A percentile compares a stretch with the other conserved stretches of the same genome.
Conservation (phyloP, 2,113 vertebrate genomes). For the Mohoua ochrocephala region DNA sequence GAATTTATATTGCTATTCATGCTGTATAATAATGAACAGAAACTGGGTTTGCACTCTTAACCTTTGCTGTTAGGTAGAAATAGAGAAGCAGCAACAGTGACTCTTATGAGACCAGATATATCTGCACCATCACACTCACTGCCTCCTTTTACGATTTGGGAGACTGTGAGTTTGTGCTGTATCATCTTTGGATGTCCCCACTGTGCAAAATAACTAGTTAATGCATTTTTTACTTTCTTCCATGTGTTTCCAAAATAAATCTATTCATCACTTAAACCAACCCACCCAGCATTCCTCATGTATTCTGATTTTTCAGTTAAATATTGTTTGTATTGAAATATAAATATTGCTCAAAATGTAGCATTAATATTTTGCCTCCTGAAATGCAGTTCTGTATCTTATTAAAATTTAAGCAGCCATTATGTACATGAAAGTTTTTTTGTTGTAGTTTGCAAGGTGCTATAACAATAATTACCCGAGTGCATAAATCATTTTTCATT, state of each 20-base stretch:
- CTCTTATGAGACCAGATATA: neutral
- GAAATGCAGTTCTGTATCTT: conserved; percentile 10
- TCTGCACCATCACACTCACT: neutral
- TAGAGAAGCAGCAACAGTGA: neutral
- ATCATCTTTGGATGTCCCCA: neutral
- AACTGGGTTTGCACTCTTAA: conserved; percentile 10
- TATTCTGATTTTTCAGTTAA: conserved; percentile 21
- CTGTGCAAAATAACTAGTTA: neutral
- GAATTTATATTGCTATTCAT: conserved; percentile 55
- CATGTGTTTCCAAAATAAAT: neutral
- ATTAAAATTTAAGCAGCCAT: conserved; percentile 60
- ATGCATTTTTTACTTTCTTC: neutral
- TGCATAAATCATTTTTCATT: conserved; percentile 61
- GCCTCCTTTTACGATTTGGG: neutral
- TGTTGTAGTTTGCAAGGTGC: conserved; percentile 50
- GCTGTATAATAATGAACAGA: conserved; percentile 43
- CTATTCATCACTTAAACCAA: conserved; percentile 19
- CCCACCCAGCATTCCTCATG: neutral
- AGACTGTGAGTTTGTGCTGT: neutral
- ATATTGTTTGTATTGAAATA: conserved; percentile 42
- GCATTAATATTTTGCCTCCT: conserved; percentile 39
- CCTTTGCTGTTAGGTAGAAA: conserved; percentile 25
- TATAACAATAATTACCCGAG: conserved; percentile 54
- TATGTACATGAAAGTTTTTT: conserved; percentile 40
- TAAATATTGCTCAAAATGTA: conserved; percentile 12